Base-by-base conservation (phyloP, 2,797 vertebrate species). In the Heliangelus exortis region DNA sequence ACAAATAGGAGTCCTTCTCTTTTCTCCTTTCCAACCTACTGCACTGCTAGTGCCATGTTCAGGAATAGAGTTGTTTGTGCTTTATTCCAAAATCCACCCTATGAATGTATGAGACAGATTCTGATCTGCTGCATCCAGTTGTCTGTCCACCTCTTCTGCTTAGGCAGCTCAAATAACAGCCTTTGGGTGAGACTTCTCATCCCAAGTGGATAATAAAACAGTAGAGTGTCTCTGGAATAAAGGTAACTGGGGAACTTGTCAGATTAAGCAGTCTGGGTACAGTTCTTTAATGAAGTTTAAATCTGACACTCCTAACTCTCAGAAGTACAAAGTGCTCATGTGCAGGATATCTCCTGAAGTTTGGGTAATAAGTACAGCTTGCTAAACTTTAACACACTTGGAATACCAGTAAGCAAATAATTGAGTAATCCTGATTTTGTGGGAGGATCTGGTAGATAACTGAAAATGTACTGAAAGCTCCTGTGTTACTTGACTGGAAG, bases 351-450 rank as follows among this genome's bases (percentile, higher is more conserved):
- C 41, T 73, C 53, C 21, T 73, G 74, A 65, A 89, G 65, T 77
- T 87, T 77, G 89, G n/a, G 33, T 57, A 54, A 36, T 50, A 89
- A 93, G 77, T 61, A 21, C 47, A 87, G 63, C 74, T 93, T 59
- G 74, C 67, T 94, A 75, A 93, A 93, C 85, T 96, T 92, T 73
- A 88, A 62, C 65, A 28, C 50, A 68, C 33, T 72, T 92, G 79
- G 77, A 93, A 80, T 16, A 34, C 28, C 33, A 80, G 45, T 62
- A 78, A 92, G 83, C 73, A 96, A 91, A 81, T 82, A 94, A 78
- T 88, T 91, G 91, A 91, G 88, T 84, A 90, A 90, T 92, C 55
- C 63, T 58, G 67, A 55, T 34, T 81, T 87, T 65, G 80, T 91
- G 88, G 90, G 94, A 76, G 90, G 87, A 87, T 89, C 84, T 90